Percentiles rank a stretch among this genome's conserved stretches.
Evolutionary conservation across 2,113 vertebrate species (phyloP).

Genomic region (Charadrius vociferus): DNA sequence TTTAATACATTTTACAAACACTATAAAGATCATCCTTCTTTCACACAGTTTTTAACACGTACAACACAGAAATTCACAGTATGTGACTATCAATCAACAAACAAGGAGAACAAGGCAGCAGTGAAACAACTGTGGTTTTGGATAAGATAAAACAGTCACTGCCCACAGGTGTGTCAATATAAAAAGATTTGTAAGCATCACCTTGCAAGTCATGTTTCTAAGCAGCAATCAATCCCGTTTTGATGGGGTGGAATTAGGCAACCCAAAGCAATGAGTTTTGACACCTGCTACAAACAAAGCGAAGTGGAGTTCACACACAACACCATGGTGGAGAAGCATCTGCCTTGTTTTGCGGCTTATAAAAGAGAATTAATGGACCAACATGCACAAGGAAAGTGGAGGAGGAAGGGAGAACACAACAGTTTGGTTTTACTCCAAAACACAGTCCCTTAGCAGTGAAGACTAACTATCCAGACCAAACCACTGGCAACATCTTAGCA

Average conservation of each 20-base stretch:
- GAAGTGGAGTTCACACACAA: neutral
- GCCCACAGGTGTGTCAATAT: neutral
- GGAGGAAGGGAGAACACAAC: neutral
- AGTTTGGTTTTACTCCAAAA: neutral
- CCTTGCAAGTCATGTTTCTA: neutral
- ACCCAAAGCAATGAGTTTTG: neutral
- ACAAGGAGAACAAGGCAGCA: neutral
- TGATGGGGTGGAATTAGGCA: neutral
- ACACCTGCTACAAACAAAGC: neutral
- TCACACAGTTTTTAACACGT: neutral
- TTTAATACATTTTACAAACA: neutral
- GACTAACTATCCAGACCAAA: neutral
- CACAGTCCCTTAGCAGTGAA: neutral
- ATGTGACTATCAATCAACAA: neutral
- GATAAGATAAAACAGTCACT: neutral
- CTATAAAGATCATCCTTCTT: neutral
- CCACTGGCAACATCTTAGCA: neutral
- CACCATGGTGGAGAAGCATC: neutral
- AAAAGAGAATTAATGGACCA: neutral
- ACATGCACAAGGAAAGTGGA: neutral
- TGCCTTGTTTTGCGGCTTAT: neutral
- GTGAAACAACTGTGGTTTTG: neutral
- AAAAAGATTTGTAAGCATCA: neutral
- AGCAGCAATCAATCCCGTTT: neutral
- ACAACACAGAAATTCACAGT: neutral